These are phyloP conservation scores for Triops cancriformis DNA, from an alignment of 1,140 invertebrate species.

Conservation along the genomic window DNA sequence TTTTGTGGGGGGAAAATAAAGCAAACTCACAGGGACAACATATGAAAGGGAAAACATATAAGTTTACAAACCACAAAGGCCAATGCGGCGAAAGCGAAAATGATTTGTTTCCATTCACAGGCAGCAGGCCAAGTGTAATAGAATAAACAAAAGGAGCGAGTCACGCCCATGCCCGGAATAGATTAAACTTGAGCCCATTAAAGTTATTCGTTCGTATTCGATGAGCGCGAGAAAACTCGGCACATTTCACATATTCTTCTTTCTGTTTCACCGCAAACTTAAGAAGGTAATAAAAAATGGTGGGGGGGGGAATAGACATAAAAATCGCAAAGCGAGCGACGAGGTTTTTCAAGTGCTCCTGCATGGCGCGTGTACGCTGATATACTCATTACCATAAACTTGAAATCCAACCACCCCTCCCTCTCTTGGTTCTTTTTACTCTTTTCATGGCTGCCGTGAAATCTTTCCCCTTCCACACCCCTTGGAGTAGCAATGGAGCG, in stretches of 20 bases:
- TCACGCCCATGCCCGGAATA: neutral
- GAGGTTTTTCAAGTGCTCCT: neutral
- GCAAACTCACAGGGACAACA: no score
- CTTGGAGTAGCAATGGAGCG: neutral
- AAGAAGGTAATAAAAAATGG: no score
- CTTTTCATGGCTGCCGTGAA: neutral
- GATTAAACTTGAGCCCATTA: neutral
- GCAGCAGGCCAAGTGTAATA: slow-evolving; percentile 2
- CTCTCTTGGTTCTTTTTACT: neutral
- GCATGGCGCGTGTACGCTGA: neutral
- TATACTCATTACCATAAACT: slow-evolving; percentile 11
- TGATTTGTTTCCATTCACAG: neutral
- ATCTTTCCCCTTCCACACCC: neutral
- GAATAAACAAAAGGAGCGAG: neutral
- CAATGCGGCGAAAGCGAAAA: neutral
- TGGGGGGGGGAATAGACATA: neutral
- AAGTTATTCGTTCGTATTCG: neutral
- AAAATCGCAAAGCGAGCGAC: neutral
- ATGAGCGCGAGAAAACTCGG: neutral
- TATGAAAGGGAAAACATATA: no score
- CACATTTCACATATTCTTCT: neutral
- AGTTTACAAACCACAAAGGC: neutral
- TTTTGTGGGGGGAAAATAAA: no score
- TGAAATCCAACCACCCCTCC: neutral
- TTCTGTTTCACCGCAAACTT: neutral